These are phyloP conservation scores for Girardinichthys multiradiatus DNA, from an alignment of 2,113 vertebrate genomes.

Conservation along the genomic window DNA sequence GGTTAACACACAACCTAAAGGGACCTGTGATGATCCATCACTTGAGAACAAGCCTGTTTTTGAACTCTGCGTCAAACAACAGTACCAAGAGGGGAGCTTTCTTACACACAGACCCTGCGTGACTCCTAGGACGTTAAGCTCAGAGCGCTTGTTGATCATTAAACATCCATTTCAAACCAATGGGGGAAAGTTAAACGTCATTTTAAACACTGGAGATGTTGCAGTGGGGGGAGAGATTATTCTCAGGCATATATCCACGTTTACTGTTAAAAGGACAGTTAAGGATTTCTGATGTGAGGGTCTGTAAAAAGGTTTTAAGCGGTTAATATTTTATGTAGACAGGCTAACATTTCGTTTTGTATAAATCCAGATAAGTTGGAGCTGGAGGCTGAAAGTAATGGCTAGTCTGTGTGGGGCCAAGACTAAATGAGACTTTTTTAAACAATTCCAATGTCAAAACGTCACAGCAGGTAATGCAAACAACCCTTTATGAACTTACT, in stretches of 20 bases:
- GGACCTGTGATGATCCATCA: constrained; percentile 77
- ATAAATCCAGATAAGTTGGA: neutral
- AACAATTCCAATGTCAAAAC: neutral
- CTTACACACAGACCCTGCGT: constrained; percentile 47
- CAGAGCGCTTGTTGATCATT: constrained; percentile 75
- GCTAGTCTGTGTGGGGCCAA: too few relatives aligned
- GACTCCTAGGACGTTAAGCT: constrained; percentile 58
- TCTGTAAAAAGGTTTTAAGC: neutral
- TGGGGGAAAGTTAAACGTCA: constrained; percentile 79
- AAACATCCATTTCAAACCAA: constrained; percentile 78
- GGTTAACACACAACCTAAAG: constrained; percentile 73
- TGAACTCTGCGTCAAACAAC: constrained; percentile 47
- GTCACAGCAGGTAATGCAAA: neutral
- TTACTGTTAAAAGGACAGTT: neutral
- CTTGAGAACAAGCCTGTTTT: constrained; percentile 63
- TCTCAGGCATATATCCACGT: constrained; percentile 15
- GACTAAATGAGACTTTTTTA: too few relatives aligned
- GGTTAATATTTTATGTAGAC: too few relatives aligned
- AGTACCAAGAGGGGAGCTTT: constrained; percentile 46
- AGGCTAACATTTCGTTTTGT: neutral
- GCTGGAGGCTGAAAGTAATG: too few relatives aligned
- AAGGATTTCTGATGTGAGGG: neutral
- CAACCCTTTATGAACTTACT: neutral
- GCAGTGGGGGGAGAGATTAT: constrained; percentile 24
- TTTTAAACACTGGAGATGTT: constrained; percentile 70